A percentile compares a stretch with the other conserved stretches of the same genome.
Evolutionary conservation across 64 coral and sea anemone species (phyloP).

Genomic region (Trachythela sp.): DNA sequence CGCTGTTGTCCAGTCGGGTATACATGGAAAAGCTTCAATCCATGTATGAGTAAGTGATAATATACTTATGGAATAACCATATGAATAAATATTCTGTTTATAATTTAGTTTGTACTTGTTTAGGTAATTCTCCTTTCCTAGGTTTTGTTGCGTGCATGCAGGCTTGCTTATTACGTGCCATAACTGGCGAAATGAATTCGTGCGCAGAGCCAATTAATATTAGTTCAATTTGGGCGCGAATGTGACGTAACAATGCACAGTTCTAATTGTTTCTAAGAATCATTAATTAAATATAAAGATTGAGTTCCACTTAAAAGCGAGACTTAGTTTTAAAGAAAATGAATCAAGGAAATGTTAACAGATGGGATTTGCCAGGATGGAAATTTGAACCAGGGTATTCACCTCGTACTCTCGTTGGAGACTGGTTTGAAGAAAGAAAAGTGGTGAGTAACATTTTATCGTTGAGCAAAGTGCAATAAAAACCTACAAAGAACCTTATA

Average conservation of each 20-base stretch:
- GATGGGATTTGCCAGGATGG: background rate
- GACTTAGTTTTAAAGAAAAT: background rate
- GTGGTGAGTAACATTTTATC: background rate
- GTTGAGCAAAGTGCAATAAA: background rate
- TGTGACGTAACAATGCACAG: background rate
- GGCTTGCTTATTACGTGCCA: too few relatives aligned
- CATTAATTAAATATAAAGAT: background rate
- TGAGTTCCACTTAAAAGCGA: background rate
- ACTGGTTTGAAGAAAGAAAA: background rate
- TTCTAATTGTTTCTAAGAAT: slow-evolving; percentile 1
- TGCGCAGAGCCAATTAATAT: too few relatives aligned
- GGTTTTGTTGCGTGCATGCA: too few relatives aligned
- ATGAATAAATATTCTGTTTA: too few relatives aligned
- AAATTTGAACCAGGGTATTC: background rate
- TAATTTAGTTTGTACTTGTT: too few relatives aligned
- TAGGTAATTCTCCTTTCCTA: too few relatives aligned
- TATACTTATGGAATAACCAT: too few relatives aligned
- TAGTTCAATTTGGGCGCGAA: too few relatives aligned
- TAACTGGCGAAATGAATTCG: too few relatives aligned
- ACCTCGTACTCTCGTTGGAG: background rate
- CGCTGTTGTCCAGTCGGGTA: too few relatives aligned
- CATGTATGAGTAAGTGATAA: too few relatives aligned
- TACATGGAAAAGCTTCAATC: too few relatives aligned
- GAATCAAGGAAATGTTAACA: background rate
- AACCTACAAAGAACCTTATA: background rate